A percentile compares a stretch with the other conserved stretches of the same genome.
phyloP scores from a whole-genome alignment of 2,113 vertebrate genomes.

The Barnardius zonarius region DNA sequence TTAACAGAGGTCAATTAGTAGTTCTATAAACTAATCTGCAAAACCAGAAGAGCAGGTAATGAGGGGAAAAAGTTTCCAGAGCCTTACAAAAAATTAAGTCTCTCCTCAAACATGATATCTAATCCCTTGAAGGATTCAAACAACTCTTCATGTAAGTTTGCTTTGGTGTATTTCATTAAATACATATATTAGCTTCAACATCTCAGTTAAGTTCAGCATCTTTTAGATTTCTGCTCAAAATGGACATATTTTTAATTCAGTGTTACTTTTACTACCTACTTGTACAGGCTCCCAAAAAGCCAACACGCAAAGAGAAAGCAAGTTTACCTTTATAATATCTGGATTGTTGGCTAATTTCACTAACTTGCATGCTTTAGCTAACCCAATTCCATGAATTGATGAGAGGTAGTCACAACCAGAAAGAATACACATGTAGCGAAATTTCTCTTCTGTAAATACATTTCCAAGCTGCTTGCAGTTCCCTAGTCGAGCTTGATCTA shows the following conservation, averaged over 20 bases:
- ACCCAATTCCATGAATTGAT: conserved; percentile 91
- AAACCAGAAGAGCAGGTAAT: neutral
- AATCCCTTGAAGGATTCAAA: neutral
- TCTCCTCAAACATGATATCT: neutral
- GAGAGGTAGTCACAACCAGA: conserved; percentile 98
- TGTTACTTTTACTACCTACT: neutral
- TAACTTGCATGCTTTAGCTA: conserved; percentile 94
- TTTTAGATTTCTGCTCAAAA: neutral
- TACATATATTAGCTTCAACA: neutral
- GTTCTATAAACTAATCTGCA: neutral
- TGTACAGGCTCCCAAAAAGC: neutral
- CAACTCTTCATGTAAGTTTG: neutral
- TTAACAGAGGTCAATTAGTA: neutral
- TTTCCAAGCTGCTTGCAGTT: conserved; percentile 89
- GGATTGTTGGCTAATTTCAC: conserved; percentile 89
- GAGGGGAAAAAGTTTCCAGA: neutral
- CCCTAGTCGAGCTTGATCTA: conserved; percentile 87
- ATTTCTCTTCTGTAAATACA: conserved; percentile 95
- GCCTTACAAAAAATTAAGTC: neutral
- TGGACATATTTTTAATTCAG: neutral
- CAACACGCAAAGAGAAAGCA: neutral
- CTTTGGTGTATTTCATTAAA: neutral
- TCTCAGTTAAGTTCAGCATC: neutral
- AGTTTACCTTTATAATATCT: conserved; percentile 88
- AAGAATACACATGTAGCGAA: conserved; percentile 98